phyloP scores from a whole-genome alignment of 2,888 invertebrate genomes.

The Crocallis elinguaria region DNA sequence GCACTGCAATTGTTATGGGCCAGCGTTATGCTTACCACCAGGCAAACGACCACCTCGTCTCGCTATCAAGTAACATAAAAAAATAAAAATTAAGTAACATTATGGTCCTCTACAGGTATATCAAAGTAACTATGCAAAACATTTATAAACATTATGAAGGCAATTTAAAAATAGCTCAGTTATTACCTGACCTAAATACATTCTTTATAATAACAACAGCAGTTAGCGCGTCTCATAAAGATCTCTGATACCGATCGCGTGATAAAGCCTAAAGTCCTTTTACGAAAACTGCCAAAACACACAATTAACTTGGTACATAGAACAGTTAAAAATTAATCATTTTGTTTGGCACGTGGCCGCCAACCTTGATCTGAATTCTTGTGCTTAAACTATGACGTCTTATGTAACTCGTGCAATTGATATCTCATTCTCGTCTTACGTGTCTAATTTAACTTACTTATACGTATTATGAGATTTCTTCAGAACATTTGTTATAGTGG shows the following conservation, averaged over 20 bases:
- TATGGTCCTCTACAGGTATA: too few relatives aligned
- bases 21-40: too few relatives aligned
- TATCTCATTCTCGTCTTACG: conserved; percentile 3
- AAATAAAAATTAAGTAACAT: too few relatives aligned
- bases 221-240: conserved; percentile 27
- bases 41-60: too few relatives aligned
- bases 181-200: conserved; percentile 24
- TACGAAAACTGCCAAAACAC: conserved; percentile 1
- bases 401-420: conserved; percentile 16
- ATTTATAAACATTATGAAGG: neutral
- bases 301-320: neutral
- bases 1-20: too few relatives aligned
- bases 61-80: too few relatives aligned
- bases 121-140: too few relatives aligned
- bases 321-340: conserved; percentile 10
- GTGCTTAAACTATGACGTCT: conserved; percentile 19
- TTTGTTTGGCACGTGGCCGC: conserved; percentile 18
- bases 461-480: too few relatives aligned
- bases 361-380: conserved; percentile 25
- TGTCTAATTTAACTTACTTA: neutral
- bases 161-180: conserved; percentile 1
- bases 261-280: conserved; percentile 20
- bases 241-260: conserved; percentile 33
- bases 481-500: too few relatives aligned
- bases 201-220: conserved; percentile 1